phyloP scores from a whole-genome alignment of 1,140 invertebrate species.

The Chrysopa pallens region DNA sequence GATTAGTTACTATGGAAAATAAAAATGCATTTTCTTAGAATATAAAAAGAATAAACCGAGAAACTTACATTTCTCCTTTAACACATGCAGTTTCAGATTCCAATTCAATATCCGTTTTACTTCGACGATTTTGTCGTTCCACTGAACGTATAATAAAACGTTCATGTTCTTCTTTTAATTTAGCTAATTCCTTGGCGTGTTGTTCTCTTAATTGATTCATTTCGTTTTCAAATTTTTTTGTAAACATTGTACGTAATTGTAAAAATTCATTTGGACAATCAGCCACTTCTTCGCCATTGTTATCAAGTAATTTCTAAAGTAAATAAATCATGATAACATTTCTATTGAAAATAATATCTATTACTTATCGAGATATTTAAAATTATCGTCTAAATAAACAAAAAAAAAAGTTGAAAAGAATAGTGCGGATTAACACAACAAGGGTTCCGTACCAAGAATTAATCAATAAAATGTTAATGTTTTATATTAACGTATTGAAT shows the following conservation, averaged over 20 bases:
- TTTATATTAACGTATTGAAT: too few species aligned
- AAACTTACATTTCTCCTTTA: too few species aligned
- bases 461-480: too few species aligned
- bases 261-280: constrained; percentile 50
- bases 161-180: constrained; percentile 36
- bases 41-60: too few species aligned
- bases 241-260: constrained; percentile 44
- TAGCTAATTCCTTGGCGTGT: constrained; percentile 24
- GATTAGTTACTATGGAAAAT: too few species aligned
- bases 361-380: background rate
- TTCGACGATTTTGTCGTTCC: constrained; percentile 18
- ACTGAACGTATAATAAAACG: constrained; percentile 19
- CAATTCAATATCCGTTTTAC: background rate
- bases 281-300: constrained; percentile 34
- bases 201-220: constrained; percentile 21
- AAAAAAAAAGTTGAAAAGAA: background rate
- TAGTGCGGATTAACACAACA: too few species aligned
- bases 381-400: background rate
- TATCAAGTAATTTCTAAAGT: constrained; percentile 37
- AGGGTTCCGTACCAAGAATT: too few species aligned
- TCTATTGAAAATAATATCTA: too few species aligned
- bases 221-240: constrained; percentile 35
- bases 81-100: too few species aligned
- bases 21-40: too few species aligned
- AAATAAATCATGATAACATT: too few species aligned